Evolutionary conservation across 2,888 invertebrate genomes (phyloP).

Genomic region (Euplagia quadripunctaria): DNA sequence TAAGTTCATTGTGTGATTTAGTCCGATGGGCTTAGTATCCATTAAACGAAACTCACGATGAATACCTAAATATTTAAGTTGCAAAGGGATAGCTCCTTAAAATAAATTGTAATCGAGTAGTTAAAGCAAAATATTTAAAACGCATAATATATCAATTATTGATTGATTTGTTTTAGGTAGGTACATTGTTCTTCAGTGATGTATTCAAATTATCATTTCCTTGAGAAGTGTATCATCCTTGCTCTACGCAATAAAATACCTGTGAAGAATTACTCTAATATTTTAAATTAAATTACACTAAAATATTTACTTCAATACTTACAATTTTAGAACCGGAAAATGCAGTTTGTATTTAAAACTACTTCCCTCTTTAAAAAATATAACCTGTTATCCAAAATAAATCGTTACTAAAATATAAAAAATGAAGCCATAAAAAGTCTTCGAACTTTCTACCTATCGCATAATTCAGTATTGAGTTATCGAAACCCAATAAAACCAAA

Average conservation of each 20-base stretch:
- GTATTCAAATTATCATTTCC: too few species aligned
- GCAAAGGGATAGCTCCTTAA: neutral
- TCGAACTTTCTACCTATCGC: slow-evolving; percentile 38
- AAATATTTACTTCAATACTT: neutral
- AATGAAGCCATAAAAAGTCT: neutral
- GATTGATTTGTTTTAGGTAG: too few species aligned
- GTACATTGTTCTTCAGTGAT: too few species aligned
- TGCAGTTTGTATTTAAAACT: neutral
- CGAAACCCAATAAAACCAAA: slow-evolving; percentile 44
- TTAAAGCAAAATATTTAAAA: too few species aligned
- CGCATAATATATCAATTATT: too few species aligned
- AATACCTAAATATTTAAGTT: neutral
- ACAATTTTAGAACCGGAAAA: neutral
- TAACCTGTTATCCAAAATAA: neutral
- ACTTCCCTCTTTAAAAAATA: neutral
- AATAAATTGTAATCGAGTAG: too few species aligned
- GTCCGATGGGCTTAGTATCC: too few species aligned
- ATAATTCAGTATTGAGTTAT: slow-evolving; percentile 45
- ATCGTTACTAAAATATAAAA: neutral
- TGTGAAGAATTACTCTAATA: neutral
- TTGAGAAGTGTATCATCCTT: neutral
- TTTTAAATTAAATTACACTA: neutral
- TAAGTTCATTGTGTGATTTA: too few species aligned
- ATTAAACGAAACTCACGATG: neutral
- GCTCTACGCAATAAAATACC: neutral